Conservation (phyloP, 2,113 vertebrate genomes). For the Macroglossus sobrinus region DNA sequence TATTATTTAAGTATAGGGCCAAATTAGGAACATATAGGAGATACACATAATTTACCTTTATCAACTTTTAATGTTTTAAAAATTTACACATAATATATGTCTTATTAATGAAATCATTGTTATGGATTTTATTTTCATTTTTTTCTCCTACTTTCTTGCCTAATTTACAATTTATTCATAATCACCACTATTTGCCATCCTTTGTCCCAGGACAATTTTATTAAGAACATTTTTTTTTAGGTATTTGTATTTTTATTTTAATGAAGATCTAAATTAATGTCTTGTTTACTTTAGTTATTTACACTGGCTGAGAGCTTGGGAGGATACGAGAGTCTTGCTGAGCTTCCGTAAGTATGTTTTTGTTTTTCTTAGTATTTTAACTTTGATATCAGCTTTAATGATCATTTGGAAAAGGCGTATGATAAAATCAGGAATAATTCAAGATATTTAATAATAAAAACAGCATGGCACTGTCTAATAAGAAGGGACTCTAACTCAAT, state of each 20-base stretch:
- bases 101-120: neutral
- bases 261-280: neutral
- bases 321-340: conserved; percentile 95
- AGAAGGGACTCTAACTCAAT: neutral
- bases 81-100: neutral
- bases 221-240: neutral
- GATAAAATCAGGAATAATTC: neutral
- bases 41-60: neutral
- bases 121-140: neutral
- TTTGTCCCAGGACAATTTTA: neutral
- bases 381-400: neutral
- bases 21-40: neutral
- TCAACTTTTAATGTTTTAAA: neutral
- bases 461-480: neutral
- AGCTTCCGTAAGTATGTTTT: conserved; percentile 92
- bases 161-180: neutral
- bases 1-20: neutral
- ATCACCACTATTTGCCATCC: neutral
- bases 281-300: conserved; percentile 85
- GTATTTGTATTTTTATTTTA: conserved; percentile 3
- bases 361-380: neutral
- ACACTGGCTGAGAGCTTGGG: conserved; percentile 93
- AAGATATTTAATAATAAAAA: neutral
- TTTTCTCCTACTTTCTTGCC: neutral
- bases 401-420: neutral